These are phyloP conservation scores for Platichthys flesus DNA, from an alignment of 2,113 vertebrate species.

Conservation along the genomic window DNA sequence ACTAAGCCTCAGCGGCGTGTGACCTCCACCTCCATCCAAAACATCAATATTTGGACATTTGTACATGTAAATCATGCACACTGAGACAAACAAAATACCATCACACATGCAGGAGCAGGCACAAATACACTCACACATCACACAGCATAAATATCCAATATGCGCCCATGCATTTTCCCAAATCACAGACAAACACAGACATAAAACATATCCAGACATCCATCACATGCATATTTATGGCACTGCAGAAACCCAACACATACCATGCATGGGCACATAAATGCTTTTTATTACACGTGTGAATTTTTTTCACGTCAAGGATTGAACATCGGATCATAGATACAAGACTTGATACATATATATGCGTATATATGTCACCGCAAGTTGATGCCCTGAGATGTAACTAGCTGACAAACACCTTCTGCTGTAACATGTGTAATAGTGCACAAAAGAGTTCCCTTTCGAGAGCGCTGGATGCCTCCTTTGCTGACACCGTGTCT, in stretches of 20 bases:
- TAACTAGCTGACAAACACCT: conserved; percentile 8
- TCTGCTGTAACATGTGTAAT: conserved; percentile 33
- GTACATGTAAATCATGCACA: conserved; percentile 24
- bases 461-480: conserved; percentile 12
- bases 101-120: conserved; percentile 13
- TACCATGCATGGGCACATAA: conserved; percentile 51
- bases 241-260: conserved; percentile 20
- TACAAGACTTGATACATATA: background rate
- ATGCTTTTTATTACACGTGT: background rate
- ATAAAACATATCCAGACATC: conserved; percentile 19
- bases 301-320: background rate
- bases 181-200: conserved; percentile 12
- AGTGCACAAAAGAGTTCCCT: conserved; percentile 33
- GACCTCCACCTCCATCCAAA: conserved; percentile 43
- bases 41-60: conserved; percentile 62
- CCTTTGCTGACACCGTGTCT: conserved; percentile 60
- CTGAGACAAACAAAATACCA: conserved; percentile 16
- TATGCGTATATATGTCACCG: background rate
- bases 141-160: background rate
- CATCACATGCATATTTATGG: conserved; percentile 46
- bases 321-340: background rate
- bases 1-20: conserved; percentile 31
- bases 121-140: background rate
- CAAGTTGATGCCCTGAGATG: conserved; percentile 7
- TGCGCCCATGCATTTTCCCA: conserved; percentile 19